A percentile compares a stretch with the other conserved stretches of the same genome.
Evolutionary conservation across 1,140 invertebrate species (phyloP).

Genomic region (Tigriopus japonicus): DNA sequence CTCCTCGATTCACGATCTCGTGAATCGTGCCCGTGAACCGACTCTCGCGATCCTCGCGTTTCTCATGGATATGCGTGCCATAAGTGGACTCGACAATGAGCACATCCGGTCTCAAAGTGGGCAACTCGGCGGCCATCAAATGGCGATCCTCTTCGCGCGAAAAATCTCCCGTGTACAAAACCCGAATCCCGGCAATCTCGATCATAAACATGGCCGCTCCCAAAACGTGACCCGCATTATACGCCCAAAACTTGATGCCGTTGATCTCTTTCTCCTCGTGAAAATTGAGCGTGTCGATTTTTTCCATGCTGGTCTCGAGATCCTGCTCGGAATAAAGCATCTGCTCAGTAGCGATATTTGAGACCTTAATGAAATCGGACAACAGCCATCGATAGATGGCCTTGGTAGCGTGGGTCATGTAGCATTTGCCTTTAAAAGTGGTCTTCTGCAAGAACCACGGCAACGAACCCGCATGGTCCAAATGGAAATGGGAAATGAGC

Average conservation of each 20-base stretch:
- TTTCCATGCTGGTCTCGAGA: slow-evolving; percentile 91
- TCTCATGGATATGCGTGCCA: slow-evolving; percentile 97
- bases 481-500: slow-evolving; percentile 92
- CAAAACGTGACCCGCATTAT: slow-evolving; percentile 94
- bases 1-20: slow-evolving; percentile 87
- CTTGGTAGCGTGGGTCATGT: slow-evolving; percentile 99
- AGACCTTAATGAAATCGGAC: slow-evolving; percentile 98
- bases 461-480: slow-evolving; percentile 93
- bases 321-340: slow-evolving; percentile 96
- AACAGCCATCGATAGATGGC: slow-evolving; percentile 97
- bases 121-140: slow-evolving; percentile 97
- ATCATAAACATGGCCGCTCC: slow-evolving; percentile 99
- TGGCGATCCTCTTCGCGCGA: slow-evolving; percentile 96
- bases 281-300: slow-evolving; percentile 96
- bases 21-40: slow-evolving; percentile 86
- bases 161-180: slow-evolving; percentile 96
- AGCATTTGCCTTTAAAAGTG: slow-evolving; percentile 90
- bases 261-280: slow-evolving; percentile 95
- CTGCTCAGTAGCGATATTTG: slow-evolving; percentile 89
- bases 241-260: slow-evolving; percentile 94
- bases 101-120: slow-evolving; percentile 83
- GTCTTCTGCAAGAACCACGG: slow-evolving; percentile 98
- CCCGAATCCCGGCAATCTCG: slow-evolving; percentile 79
- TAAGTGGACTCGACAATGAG: slow-evolving; percentile 87
- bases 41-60: slow-evolving; percentile 82